Evolutionary conservation across 2,888 invertebrate genomes (phyloP), one percentile per base, ranked within the genome.

Genomic region (Melikaiella ostensackeni): DNA sequence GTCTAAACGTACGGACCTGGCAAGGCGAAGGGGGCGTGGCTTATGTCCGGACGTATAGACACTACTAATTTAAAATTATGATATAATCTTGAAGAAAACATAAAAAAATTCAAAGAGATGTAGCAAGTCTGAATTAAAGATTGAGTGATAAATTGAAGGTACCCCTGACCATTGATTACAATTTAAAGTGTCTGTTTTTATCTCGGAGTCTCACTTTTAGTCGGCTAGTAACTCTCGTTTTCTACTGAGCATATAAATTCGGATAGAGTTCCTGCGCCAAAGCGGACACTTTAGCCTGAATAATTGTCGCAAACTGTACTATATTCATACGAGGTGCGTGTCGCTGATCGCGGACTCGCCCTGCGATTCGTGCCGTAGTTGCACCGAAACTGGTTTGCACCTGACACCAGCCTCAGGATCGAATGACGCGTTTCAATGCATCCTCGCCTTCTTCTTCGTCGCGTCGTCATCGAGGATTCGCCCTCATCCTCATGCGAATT

Each of bases 401-500:
- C 90, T 91, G 91, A 91, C 90, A 90, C 90, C 87, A 82, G 83
- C 82, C 84, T 85, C 84, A 86, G 85, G 89, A 91, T 91, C 90
- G 88, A 89, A 90, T 90, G 90, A 90, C 90, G 91, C 88, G 88
- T 89, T 89, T 90, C 89, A 89, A 88, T 90, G 89, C 88, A 83
- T 80, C 83, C 81, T 73, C 63, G 70, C 75, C 73, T 75, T 73
- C 66, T 63, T 46, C 70, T 66, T 38, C 38, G 61, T 73, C 78
- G 76, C 81, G 57, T 73, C 78, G 76, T 61, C 79, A 70, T 59
- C 63, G 62, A 79, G 75, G 77, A 78, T 78, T 75, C 75, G 76
- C 77, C 81, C 79, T 77, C 82, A 76, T 79, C 81, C 79, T 77
- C 82, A 76, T 78, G 79, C 78, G 78, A 80, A 79, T 79, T 79